Evolutionary conservation across 2,888 invertebrate genomes (phyloP).

Genomic region (Oegoconia quadripuncta): DNA sequence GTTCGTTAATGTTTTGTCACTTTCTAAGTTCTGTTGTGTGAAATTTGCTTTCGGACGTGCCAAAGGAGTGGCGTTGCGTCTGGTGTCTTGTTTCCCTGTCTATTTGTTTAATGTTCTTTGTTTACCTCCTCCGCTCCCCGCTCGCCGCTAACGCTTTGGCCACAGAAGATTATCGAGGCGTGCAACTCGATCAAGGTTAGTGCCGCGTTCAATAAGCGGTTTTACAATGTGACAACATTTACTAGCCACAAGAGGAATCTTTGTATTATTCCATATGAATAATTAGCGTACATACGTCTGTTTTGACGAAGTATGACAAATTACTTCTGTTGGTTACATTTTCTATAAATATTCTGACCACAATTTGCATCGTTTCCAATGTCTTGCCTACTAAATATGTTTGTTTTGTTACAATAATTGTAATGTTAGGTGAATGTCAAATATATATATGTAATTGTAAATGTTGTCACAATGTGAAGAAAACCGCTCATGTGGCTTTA

Average conservation of each 20-base stretch:
- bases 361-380: too few species aligned
- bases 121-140: slow-evolving; percentile 59
- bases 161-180: slow-evolving; percentile 96
- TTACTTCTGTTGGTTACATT: too few species aligned
- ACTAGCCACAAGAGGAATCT: slow-evolving; percentile 3
- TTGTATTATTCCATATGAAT: too few species aligned
- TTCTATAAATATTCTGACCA: too few species aligned
- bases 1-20: background rate
- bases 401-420: background rate
- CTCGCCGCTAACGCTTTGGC: slow-evolving; percentile 62
- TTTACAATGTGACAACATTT: slow-evolving; percentile 31
- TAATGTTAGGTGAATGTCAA: too few species aligned
- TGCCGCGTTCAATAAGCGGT: slow-evolving; percentile 44
- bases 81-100: slow-evolving; percentile 18
- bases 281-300: too few species aligned
- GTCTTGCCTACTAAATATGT: background rate
- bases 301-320: too few species aligned
- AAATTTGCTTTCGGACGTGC: slow-evolving; percentile 13
- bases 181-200: slow-evolving; percentile 94
- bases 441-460: too few species aligned
- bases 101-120: slow-evolving; percentile 58
- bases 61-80: slow-evolving; percentile 13
- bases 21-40: slow-evolving; percentile 5
- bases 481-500: slow-evolving; percentile 28
- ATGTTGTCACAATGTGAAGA: slow-evolving; percentile 17